Conservation (phyloP, 2,113 vertebrate species). For the Perca fluviatilis region DNA sequence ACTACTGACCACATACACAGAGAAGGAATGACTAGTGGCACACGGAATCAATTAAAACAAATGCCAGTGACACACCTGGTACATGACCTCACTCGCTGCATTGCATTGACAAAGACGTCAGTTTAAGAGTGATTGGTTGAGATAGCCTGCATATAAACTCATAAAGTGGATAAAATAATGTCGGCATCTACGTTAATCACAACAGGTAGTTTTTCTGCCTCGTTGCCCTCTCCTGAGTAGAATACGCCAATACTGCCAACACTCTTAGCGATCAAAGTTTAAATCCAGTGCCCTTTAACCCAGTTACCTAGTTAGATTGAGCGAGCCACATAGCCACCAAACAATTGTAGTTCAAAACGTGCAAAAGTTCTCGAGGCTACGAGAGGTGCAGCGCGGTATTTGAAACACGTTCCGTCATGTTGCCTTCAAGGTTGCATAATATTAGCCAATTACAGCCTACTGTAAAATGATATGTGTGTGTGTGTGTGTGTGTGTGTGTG, state of each 20-base stretch:
- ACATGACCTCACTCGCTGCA: neutral
- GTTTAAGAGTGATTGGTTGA: neutral
- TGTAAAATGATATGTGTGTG: neutral
- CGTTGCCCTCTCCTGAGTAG: conserved; percentile 12
- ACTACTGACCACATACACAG: neutral
- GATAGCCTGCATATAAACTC: too few species aligned
- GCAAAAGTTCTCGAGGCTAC: conserved; percentile 21
- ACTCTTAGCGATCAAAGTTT: conserved; percentile 43
- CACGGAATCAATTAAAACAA: neutral
- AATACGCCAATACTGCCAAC: conserved; percentile 3
- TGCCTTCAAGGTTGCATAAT: conserved; percentile 7
- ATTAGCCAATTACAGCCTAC: neutral
- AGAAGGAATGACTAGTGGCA: neutral
- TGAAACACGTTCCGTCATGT: conserved; percentile 64
- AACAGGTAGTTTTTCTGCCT: conserved; percentile 25
- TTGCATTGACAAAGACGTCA: neutral
- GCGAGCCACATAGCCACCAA: neutral
- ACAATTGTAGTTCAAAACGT: conserved; percentile 13
- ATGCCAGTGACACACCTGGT: neutral
- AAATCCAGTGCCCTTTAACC: conserved; percentile 59
- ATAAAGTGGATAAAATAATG: neutral
- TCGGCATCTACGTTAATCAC: neutral
- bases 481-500: neutral
- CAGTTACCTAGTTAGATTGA: conserved; percentile 29
- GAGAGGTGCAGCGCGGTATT: conserved; percentile 34